Base-by-base conservation (phyloP, 1,140 invertebrate species). In the Orchesella cincta region DNA sequence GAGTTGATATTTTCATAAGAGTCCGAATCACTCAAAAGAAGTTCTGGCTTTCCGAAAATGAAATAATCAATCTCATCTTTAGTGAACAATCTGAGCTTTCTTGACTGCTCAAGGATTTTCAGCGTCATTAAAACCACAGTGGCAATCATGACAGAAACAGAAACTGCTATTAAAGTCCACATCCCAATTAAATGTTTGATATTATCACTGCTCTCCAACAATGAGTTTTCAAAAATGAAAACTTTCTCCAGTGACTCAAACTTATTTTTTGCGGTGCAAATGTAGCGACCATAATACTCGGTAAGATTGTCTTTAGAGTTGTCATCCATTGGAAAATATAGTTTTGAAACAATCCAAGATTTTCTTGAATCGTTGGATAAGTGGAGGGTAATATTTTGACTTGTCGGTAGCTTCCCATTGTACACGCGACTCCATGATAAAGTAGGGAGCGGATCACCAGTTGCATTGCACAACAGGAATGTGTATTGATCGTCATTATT, bases 51-150 rank as follows among this genome's bases (percentile, higher is more conserved):
- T 29, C 62, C 62, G 14, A 67, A 67, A 18, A 67, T 31, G 33
- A 67, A 67, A 5, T 67, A 26, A 67, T 67, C 62, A 31, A 67
- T 31, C n/a, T 67, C 62, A 3, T 3, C 31, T n/a, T 67, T 67
- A 12, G 28, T 8, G n/a, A 67, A 67, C 23, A 67, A n/a, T 31
- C 28, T 8, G 26, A 67, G n/a, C 1, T 23, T 14, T 29, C 33
- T 29, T 12, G 28, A 5, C 23, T 67, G 26, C n/a, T n/a, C n/a
- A 1, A 26, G 23, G 1, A 67, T 12, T 67, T 67, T 67, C 12
- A 2, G 33, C 12, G 3, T 29, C 8, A 67, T 8, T 14, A 29
- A 31, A 31, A 31, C 31, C 2, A 67, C 54, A 62, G 8, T 62
- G 8, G 26, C 8, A 46, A 20, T 62, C 26, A 62, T 14, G 12